These are phyloP conservation scores for Illadopsis cleaveri DNA, from an alignment of 2,113 vertebrate species.

Conservation along the genomic window DNA sequence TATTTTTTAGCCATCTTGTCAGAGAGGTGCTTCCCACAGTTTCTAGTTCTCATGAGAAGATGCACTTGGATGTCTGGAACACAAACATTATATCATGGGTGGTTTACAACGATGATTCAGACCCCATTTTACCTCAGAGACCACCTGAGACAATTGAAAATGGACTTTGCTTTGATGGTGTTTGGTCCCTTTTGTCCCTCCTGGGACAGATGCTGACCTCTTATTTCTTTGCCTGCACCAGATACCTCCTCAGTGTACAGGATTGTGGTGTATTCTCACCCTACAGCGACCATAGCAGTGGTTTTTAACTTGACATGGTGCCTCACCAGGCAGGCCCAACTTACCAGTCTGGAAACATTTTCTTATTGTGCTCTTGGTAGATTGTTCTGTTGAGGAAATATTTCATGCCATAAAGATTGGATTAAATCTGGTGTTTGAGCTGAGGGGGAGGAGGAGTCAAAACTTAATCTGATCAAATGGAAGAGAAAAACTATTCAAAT, in stretches of 20 bases:
- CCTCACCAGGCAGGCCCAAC: not conserved
- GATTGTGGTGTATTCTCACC: not conserved
- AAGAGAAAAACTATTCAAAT: not conserved
- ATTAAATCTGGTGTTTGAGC: not conserved
- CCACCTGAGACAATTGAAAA: not conserved
- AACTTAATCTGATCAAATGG: not conserved
- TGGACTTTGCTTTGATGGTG: not conserved
- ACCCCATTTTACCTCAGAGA: not conserved
- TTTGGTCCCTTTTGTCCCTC: not conserved
- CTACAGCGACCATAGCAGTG: not conserved
- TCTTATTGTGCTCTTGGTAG: not conserved
- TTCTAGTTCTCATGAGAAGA: not conserved
- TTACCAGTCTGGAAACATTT: not conserved
- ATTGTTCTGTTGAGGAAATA: not conserved
- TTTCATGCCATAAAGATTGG: not conserved
- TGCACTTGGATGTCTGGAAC: not conserved
- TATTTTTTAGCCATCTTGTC: too few species aligned
- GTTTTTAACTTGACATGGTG: accelerated
- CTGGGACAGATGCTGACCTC: not conserved
- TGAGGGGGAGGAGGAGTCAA: not conserved
- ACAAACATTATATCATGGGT: not conserved
- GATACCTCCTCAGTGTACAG: accelerated
- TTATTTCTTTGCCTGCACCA: accelerated
- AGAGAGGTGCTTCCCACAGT: not conserved
- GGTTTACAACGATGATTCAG: not conserved